These are phyloP conservation scores for Drosophila cardini DNA, from an alignment of 1,140 invertebrate genomes.

Conservation along the genomic window DNA sequence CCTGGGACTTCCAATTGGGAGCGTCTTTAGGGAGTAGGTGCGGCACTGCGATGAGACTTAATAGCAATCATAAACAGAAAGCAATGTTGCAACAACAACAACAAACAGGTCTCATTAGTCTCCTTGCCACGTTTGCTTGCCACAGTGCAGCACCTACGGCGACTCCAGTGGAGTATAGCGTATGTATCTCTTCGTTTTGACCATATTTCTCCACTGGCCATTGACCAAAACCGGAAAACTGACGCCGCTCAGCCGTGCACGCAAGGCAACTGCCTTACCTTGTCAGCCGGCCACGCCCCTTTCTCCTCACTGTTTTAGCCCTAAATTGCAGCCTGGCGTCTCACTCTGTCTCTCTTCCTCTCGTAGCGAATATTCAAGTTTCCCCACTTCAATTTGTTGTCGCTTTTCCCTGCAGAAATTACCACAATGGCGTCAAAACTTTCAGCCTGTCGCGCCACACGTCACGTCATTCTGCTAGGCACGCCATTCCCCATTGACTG, in stretches of 20 bases:
- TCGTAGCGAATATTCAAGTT: constrained; percentile 10
- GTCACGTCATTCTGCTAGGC: constrained; percentile 46
- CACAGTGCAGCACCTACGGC: not conserved
- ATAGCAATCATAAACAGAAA: constrained; percentile 35
- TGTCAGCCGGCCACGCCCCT: not conserved
- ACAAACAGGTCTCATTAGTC: constrained; percentile 30
- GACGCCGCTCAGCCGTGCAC: constrained; percentile 32
- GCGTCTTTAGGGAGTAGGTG: constrained; percentile 10
- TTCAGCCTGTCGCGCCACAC: constrained; percentile 56
- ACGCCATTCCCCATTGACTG: constrained; percentile 24
- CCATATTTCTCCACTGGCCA: not conserved
- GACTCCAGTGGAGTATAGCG: not conserved
- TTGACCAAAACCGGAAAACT: constrained; percentile 35
- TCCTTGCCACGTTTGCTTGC: constrained; percentile 29
- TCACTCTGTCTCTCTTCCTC: not conserved
- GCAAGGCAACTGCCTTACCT: constrained; percentile 15
- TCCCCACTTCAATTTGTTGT: constrained; percentile 23
- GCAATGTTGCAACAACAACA: constrained; percentile 2
- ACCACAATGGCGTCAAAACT: constrained; percentile 59
- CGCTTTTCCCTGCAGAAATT: constrained; percentile 46
- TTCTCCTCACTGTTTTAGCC: not conserved
- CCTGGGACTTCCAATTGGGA: not conserved
- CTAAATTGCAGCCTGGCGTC: constrained; percentile 36
- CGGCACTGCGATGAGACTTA: constrained; percentile 21
- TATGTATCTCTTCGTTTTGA: not conserved